Base-by-base conservation (phyloP, 2,888 invertebrate species). In the Dione juno region DNA sequence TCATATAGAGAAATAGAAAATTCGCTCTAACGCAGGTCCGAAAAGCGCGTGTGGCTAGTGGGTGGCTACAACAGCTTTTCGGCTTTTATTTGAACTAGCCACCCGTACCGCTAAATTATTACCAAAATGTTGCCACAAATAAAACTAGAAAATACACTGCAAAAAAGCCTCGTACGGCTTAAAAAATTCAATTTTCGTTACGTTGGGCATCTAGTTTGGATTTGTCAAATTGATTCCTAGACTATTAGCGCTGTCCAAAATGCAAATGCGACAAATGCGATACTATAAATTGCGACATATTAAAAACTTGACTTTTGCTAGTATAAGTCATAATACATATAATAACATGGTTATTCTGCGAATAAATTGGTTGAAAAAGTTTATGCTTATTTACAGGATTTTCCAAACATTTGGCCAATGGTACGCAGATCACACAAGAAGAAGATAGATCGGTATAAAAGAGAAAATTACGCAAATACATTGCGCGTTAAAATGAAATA, bases 111-210 rank as follows among this genome's bases (percentile, higher is more conserved):
- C 74, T 78, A 78, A 81, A 80, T 80, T 81, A 80, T 79, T 76
- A 80, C 79, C 77, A 76, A 78, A 80, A 79, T 78, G 80, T 79
- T 79, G 77, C 75, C 76, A 73, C 73, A 78, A 79, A 80, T 76
- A 79, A 78, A 81, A 80, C 74, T 76, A 77, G 76, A 75, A 75
- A 75, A 74, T 69, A 70, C 69, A 68, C 64, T 59, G 75, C 72
- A 77, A 79, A 78, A 79, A 79, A 78, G 77, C 77, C 67, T 76
- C 77, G 73, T 77, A 73, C 75, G 75, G 77, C 75, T 76, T 80
- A 77, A 77, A 80, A 80, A 80, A 80, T 78, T 79, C 80, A 80
- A 79, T 80, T 80, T 81, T 80, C 74, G 59, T 68, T 66, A 57
- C 59, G 72, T 69, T 70, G 70, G 76, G 63, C 54, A 68, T 67